Evolutionary conservation across 2,888 invertebrate species (phyloP).

Genomic region (Mythimna lalbum): DNA sequence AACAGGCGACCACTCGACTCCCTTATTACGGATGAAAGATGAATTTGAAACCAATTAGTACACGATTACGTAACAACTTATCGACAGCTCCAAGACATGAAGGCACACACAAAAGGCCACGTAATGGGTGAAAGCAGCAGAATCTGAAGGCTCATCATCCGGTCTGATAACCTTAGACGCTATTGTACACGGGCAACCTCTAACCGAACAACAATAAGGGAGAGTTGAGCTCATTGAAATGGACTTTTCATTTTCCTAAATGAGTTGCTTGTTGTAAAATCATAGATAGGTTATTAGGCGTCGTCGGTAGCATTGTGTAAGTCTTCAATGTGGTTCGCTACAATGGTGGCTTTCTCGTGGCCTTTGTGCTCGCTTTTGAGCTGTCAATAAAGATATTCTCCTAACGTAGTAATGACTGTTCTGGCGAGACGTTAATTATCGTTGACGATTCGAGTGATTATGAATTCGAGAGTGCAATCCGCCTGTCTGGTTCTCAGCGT

Average conservation of each 20-base stretch:
- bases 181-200: constrained; percentile 82
- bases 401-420: constrained; percentile 75
- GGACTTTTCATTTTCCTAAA: constrained; percentile 87
- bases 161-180: constrained; percentile 88
- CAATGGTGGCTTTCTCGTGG: constrained; percentile 83
- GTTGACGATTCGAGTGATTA: constrained; percentile 70
- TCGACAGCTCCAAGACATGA: constrained; percentile 67
- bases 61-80: constrained; percentile 74
- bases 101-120: constrained; percentile 78
- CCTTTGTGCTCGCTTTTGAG: constrained; percentile 78
- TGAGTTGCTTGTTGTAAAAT: constrained; percentile 83
- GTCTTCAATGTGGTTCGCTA: constrained; percentile 76
- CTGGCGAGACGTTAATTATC: constrained; percentile 78
- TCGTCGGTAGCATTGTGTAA: constrained; percentile 81
- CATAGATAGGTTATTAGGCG: constrained; percentile 82
- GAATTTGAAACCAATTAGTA: constrained; percentile 74
- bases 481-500: constrained; percentile 59
- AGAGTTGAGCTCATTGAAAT: constrained; percentile 81
- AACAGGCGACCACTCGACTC: constrained; percentile 57
- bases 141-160: constrained; percentile 86
- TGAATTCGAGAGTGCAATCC: constrained; percentile 68
- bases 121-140: constrained; percentile 88
- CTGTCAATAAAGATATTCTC: constrained; percentile 85
- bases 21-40: constrained; percentile 69
- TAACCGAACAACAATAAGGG: constrained; percentile 80